These are phyloP conservation scores for Triplophysa yarkandensis DNA, from an alignment of 2,797 vertebrate species.

Conservation along the genomic window DNA sequence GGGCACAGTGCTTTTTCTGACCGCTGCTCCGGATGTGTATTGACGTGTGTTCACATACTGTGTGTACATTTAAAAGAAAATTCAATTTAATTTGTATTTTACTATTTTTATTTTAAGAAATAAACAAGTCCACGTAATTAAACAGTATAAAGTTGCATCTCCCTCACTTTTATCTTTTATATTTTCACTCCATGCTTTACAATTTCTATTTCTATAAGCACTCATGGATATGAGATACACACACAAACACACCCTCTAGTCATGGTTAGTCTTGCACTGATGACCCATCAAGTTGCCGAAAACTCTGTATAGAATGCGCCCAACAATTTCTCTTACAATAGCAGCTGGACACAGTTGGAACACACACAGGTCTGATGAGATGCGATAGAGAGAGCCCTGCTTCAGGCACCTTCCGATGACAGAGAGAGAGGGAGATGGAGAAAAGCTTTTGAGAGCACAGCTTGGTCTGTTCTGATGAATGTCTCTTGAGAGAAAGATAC, in stretches of 20 bases:
- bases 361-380: constrained; percentile 42
- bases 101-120: no score
- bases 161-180: neutral
- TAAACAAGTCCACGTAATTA: no score
- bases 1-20: no score
- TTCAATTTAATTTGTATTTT: no score
- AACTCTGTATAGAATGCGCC: constrained; percentile 11
- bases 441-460: constrained; percentile 51
- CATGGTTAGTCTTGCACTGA: constrained; percentile 56
- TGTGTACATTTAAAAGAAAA: no score
- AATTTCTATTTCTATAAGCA: constrained; percentile 19
- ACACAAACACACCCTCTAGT: constrained; percentile 28
- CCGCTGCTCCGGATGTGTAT: no score
- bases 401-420: constrained; percentile 55
- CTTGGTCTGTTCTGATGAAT: constrained; percentile 63
- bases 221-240: constrained; percentile 16
- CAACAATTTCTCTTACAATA: constrained; percentile 40
- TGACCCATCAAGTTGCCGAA: constrained; percentile 54
- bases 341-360: constrained; percentile 29
- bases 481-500: constrained; percentile 56
- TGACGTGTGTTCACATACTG: no score
- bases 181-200: constrained; percentile 7
- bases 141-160: no score
- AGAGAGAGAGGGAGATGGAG: constrained; percentile 52
- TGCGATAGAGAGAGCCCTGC: constrained; percentile 40